A percentile compares a stretch with the other conserved stretches of the same genome.
Conservation (phyloP, 2,797 vertebrate species). For the Cossypha polioptera region DNA sequence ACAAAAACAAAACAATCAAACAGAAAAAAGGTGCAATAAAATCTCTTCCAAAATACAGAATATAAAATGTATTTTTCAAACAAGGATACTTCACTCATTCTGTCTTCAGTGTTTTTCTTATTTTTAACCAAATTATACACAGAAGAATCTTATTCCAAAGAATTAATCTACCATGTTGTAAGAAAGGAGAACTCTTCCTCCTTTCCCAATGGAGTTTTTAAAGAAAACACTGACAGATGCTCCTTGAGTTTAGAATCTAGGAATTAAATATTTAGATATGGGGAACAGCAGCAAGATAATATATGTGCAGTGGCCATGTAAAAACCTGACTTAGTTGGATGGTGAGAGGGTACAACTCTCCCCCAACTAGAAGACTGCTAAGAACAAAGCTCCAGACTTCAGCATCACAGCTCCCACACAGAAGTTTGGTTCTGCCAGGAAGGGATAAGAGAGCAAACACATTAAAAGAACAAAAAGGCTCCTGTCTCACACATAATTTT, state of each 20-base stretch:
- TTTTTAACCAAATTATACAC: not conserved
- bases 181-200: not conserved
- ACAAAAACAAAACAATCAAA: not conserved
- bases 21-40: not conserved
- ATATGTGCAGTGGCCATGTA: not conserved
- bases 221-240: not conserved
- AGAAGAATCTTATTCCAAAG: not conserved
- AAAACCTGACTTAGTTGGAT: not conserved
- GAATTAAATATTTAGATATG: not conserved
- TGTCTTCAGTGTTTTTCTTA: not conserved
- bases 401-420: not conserved
- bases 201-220: not conserved
- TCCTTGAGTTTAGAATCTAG: not conserved
- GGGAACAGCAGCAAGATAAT: not conserved
- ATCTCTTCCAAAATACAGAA: not conserved
- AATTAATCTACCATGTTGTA: not conserved
- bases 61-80: slow-evolving; percentile 4
- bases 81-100: not conserved
- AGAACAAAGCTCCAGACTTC: not conserved
- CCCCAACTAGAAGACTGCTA: not conserved
- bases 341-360: not conserved
- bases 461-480: not conserved
- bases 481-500: not conserved
- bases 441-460: not conserved
- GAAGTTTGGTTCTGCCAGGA: not conserved